Conservation (phyloP, 2,888 invertebrate species). For the Graphium colonna region DNA sequence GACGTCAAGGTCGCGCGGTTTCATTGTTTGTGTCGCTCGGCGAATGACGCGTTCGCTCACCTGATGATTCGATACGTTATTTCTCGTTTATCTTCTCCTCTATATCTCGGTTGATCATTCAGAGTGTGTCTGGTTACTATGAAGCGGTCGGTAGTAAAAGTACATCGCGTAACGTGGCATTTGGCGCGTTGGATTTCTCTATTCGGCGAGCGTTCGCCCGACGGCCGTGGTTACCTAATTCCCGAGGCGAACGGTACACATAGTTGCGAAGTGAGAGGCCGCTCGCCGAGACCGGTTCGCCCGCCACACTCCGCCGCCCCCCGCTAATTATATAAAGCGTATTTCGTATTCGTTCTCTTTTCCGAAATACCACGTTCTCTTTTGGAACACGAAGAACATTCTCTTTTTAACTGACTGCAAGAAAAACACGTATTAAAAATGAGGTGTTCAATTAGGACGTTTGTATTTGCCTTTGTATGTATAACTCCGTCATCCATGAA, state of each 20-base stretch:
- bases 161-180: conserved; percentile 23
- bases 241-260: conserved; percentile 59
- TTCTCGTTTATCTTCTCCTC: conserved; percentile 39
- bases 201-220: conserved; percentile 57
- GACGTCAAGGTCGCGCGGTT: conserved; percentile 74
- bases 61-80: neutral
- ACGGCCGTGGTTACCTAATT: conserved; percentile 75
- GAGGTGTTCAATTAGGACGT: too few species aligned
- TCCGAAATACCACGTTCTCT: too few species aligned
- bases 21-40: conserved; percentile 73
- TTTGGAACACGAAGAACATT: too few species aligned
- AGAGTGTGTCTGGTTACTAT: too few species aligned
- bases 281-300: too few species aligned
- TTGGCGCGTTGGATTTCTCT: conserved; percentile 51
- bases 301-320: too few species aligned
- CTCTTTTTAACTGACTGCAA: too few species aligned
- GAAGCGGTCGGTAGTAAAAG: conserved; percentile 29
- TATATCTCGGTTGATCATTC: conserved; percentile 42
- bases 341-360: too few species aligned
- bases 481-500: too few species aligned
- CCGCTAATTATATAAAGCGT: too few species aligned
- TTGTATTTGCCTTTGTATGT: too few species aligned
- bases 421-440: too few species aligned
- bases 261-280: conserved; percentile 67
- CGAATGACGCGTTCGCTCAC: conserved; percentile 67